Base-by-base conservation (phyloP, 2,888 invertebrate species). In the Trypoxylon attenuatum region DNA sequence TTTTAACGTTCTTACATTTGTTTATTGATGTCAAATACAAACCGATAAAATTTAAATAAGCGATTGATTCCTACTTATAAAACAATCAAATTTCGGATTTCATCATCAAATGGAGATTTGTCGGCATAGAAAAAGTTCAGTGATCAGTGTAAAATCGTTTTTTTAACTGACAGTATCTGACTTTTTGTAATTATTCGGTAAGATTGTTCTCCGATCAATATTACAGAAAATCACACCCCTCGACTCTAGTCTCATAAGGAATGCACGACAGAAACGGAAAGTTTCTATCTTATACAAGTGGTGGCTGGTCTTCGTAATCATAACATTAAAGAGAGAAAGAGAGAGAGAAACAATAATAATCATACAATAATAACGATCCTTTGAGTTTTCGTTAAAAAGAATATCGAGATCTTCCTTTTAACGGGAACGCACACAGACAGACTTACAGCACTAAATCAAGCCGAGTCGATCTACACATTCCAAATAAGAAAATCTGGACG, bases 21-120 rank as follows among this genome's bases (percentile, higher is more conserved):
- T 82, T 81, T 79, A 82, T 81, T 80, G 71, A 80, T 72, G 73
- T 78, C 78, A 78, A 78, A 77, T 82, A 81, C 79, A 81, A 81
- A 82, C 79, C 74, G 76, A 78, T 72, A 71, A 53, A 62, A 53
- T 74, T 69, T 58, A 78, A 76, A 70, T 69, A 75, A 71, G 63
- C 57, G 57, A 55, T 76, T 67, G 50, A 69, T 64, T 55, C 65
- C 70, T 70, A 73, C 53, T 45, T 66, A 42, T 61, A 47, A 64
- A 70, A 73, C 46, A 67, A 70, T 61, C 18, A 49, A 25, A 33
- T 29, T 50, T 33, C 41, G 25, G 45, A 52, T 27, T 41, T 18
- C 18, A 10, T 43, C 51, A 60, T 13, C 56, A 68, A 76, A 70
- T 50, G 57, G 45, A 59, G 42, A 55, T 61, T 58, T 27, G 43